A percentile compares a stretch with the other conserved stretches of the same genome.
These are phyloP conservation scores for Atlantisia rogersi DNA, from an alignment of 2,113 vertebrate genomes.

Conservation along the genomic window DNA sequence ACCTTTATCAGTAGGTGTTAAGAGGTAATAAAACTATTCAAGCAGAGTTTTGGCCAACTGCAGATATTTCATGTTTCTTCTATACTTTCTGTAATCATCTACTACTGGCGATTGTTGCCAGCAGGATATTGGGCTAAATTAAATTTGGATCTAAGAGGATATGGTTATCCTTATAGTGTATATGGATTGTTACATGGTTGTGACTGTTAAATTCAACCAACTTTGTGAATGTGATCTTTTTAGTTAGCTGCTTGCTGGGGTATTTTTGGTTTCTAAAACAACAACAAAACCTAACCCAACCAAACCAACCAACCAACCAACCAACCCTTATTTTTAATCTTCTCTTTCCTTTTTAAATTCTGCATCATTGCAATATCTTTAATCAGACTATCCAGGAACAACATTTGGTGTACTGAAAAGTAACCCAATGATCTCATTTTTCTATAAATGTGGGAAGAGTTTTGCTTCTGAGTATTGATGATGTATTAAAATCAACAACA, in stretches of 20 bases:
- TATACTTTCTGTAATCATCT: background rate
- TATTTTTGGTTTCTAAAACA: background rate
- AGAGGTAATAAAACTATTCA: background rate
- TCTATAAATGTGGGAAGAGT: background rate
- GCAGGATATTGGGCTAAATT: background rate
- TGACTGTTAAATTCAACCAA: background rate
- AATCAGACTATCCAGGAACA: background rate
- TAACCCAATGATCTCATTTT: background rate
- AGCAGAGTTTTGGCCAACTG: background rate
- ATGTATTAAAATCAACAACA: background rate
- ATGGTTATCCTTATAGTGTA: background rate
- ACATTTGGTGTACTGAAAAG: background rate
- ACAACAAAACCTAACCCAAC: no score
- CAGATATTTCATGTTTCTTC: background rate
- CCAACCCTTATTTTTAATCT: background rate
- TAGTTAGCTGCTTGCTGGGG: background rate
- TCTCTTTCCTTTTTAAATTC: background rate
- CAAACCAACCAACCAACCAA: no score
- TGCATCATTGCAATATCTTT: background rate
- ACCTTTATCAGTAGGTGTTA: background rate
- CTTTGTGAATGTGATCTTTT: background rate
- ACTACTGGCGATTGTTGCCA: background rate
- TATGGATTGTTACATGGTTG: background rate
- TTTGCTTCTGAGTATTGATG: background rate
- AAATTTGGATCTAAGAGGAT: background rate